Evolutionary conservation across 2,113 vertebrate genomes (phyloP).

Genomic region (Sphyrna mokarran): DNA sequence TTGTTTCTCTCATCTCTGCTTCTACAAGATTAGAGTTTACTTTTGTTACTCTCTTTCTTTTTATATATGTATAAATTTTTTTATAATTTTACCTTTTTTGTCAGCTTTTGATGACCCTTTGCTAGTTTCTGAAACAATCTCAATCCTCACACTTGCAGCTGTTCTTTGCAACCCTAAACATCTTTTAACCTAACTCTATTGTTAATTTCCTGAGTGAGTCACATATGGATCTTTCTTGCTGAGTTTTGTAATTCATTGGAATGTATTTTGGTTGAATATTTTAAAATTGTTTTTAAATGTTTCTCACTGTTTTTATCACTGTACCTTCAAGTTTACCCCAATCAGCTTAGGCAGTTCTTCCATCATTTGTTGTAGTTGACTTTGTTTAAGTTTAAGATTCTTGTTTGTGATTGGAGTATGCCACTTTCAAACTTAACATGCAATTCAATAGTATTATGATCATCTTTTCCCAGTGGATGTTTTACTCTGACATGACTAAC

Average conservation of each 20-base stretch:
- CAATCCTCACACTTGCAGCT: not conserved
- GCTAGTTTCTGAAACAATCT: no score
- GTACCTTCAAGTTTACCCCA: not conserved
- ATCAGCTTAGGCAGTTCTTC: not conserved
- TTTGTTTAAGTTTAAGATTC: not conserved
- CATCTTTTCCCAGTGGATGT: not conserved
- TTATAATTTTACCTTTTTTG: not conserved
- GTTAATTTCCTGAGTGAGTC: not conserved
- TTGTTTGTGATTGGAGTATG: not conserved
- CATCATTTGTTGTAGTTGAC: not conserved
- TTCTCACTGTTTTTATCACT: not conserved
- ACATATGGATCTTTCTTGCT: not conserved
- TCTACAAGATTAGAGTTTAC: not conserved
- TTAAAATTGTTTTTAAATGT: not conserved
- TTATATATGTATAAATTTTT: not conserved
- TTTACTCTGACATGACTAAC: not conserved
- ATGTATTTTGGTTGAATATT: not conserved
- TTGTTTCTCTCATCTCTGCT: not conserved
- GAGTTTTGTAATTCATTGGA: not conserved
- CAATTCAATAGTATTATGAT: not conserved
- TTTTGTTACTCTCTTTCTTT: not conserved
- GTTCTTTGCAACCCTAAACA: not conserved
- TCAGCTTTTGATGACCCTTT: not conserved
- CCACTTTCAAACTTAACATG: not conserved
- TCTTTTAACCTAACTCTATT: not conserved